Evolutionary conservation across 1,140 invertebrate species (phyloP).

Genomic region (Conopomorpha cramerella): DNA sequence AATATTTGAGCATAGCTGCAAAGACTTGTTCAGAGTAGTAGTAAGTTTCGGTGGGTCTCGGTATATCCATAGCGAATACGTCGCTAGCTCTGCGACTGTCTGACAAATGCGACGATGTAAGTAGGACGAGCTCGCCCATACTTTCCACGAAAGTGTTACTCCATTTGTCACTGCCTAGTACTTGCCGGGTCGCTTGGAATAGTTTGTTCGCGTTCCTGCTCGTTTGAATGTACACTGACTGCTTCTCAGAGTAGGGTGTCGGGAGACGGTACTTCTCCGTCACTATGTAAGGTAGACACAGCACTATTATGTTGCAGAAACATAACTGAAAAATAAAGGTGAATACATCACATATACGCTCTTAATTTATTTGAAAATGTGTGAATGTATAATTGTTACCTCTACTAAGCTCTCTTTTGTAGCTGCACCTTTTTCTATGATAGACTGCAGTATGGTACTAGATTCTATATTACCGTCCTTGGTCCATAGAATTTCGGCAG

Average conservation of each 20-base stretch:
- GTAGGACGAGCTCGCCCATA: conserved; percentile 27
- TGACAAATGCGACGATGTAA: conserved; percentile 19
- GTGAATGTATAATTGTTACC: too few species aligned
- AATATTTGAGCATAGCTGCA: conserved; percentile 28
- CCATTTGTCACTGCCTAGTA: conserved; percentile 30
- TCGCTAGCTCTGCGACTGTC: conserved; percentile 16
- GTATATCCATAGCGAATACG: conserved; percentile 17
- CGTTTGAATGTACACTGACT: conserved; percentile 6
- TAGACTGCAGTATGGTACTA: conserved; percentile 17
- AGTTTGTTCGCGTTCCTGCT: conserved; percentile 18
- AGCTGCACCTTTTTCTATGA: conserved; percentile 8
- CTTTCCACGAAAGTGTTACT: conserved; percentile 34
- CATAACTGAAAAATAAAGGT: conserved; percentile 28
- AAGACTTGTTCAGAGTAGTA: conserved; percentile 30
- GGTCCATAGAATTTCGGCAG: conserved; percentile 31
- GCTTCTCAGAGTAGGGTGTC: background rate
- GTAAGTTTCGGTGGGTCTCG: conserved; percentile 11
- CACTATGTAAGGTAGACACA: conserved; percentile 34
- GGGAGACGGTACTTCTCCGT: conserved; percentile 25
- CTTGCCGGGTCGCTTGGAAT: conserved; percentile 21
- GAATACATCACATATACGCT: too few species aligned
- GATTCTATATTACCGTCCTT: conserved; percentile 19
- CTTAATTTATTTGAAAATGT: too few species aligned
- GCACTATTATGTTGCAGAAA: conserved; percentile 25
- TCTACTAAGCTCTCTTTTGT: conserved; percentile 20